These are phyloP conservation scores for Calameuta idolon DNA, from an alignment of 2,888 invertebrate species.

Conservation along the genomic window DNA sequence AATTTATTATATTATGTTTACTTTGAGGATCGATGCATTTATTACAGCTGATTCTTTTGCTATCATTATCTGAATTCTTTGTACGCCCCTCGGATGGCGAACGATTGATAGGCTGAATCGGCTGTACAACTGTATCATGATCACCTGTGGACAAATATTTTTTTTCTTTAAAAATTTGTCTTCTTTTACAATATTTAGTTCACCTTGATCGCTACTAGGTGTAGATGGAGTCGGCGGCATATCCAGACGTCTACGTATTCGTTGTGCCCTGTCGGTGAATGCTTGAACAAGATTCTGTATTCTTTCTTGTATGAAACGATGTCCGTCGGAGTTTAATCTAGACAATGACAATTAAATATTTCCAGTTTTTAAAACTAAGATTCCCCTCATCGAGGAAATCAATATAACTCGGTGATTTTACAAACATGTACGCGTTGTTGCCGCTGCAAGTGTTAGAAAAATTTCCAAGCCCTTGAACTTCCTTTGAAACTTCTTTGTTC, in stretches of 20 bases:
- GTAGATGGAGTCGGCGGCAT: constrained; percentile 75
- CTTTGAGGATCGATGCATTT: constrained; percentile 41
- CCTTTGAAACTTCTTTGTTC: not conserved
- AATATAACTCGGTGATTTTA: not conserved
- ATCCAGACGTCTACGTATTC: constrained; percentile 72
- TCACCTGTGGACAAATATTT: not conserved
- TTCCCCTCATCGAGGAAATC: not conserved
- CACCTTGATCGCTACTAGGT: constrained; percentile 68
- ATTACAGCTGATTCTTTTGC: constrained; percentile 15
- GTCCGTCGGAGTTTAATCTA: constrained; percentile 30
- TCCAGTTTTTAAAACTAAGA: not conserved
- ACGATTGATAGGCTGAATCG: not conserved
- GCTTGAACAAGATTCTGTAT: constrained; percentile 73
- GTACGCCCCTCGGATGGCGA: not conserved
- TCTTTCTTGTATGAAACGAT: constrained; percentile 61
- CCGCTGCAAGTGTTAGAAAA: constrained; percentile 7
- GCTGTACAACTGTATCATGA: not conserved
- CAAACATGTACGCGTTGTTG: constrained; percentile 16
- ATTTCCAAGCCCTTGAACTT: not conserved
- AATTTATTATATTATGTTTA: constrained; percentile 18
- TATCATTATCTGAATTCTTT: constrained; percentile 27
- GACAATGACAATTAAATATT: not conserved
- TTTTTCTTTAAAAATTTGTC: not conserved
- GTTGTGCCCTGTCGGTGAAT: constrained; percentile 72
- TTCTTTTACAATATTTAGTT: not conserved